Evolutionary conservation across 2,797 vertebrate genomes (phyloP), one percentile per base, ranked within the genome.

Genomic region (Muraenolepis orangiensis): DNA sequence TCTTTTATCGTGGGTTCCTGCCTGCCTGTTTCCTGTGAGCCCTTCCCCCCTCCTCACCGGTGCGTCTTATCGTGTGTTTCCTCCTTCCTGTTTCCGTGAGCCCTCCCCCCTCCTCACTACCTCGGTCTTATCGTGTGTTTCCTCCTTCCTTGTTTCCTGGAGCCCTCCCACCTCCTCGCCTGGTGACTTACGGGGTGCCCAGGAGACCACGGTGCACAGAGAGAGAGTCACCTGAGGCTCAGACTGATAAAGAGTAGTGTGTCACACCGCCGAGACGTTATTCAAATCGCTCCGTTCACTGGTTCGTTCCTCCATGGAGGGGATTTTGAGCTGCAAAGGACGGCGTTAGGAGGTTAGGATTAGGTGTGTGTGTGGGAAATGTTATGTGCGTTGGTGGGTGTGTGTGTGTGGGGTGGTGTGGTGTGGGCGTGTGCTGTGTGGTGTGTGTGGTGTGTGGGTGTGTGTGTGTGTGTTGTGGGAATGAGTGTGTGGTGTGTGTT

Each of bases 241-340:
- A 84, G 82, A 86, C 73, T 85, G 88, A 90, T 88, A n/a, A 90
- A 81, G 78, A 51, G n/a, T 80, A 80, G 76, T 84, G 72, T 84
- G n/a, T 87, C 82, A 81, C 79, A 82, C 80, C 85, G 76, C 74
- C 75, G 74, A 85, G 85, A 82, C 83, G 85, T 87, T 89, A 90
- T 88, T 87, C 89, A n/a, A 89, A 90, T 85, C 82, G 81, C 76
- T n/a, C 80, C 74, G 57, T 89, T 87, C 81, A 87, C 73, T 80
- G 71, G 64, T 82, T 85, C 73, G 29, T 26, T n/a, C 67, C 29
- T 68, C n/a, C n/a, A n/a, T n/a, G n/a, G 38, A 69, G 18, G n/a
- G 1, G n/a, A 42, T 75, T 72, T 68, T 0, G 28, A 68, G 72
- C 23, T 26, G 1, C 32, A 10, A 61, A 30, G n/a, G 30, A 71